A percentile compares a stretch with the other conserved stretches of the same genome.
These are phyloP conservation scores for Sinodicranocentrus sp. DNA, from an alignment of 2,888 invertebrate species.

Conservation along the genomic window DNA sequence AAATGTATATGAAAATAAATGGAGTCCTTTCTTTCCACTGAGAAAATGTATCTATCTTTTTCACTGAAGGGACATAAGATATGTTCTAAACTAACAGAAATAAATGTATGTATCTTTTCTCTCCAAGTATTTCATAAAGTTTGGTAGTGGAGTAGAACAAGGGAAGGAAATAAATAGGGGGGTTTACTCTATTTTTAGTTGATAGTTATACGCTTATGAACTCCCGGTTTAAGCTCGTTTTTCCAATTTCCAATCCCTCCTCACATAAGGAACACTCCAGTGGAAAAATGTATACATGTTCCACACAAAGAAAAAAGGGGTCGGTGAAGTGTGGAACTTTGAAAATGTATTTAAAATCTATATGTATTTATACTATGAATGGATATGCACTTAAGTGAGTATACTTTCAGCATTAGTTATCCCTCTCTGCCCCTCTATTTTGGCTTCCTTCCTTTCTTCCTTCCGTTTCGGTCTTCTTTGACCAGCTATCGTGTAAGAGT, in stretches of 20 bases:
- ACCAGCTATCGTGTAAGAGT: background rate
- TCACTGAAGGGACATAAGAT: too few relatives aligned
- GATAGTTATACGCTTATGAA: constrained; percentile 34
- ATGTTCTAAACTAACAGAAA: too few relatives aligned
- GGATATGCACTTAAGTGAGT: too few relatives aligned
- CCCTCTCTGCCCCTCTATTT: background rate
- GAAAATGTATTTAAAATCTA: background rate
- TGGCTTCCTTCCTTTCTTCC: constrained; percentile 27
- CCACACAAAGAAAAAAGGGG: background rate
- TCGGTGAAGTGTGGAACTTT: background rate
- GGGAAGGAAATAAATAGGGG: constrained; percentile 39
- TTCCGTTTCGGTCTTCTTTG: constrained; percentile 36
- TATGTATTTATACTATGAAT: too few relatives aligned
- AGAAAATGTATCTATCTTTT: background rate
- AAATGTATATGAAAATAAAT: constrained; percentile 50
- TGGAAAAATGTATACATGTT: background rate
- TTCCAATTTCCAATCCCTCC: constrained; percentile 20
- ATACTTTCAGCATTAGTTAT: background rate
- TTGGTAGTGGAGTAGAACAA: constrained; percentile 29
- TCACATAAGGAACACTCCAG: too few relatives aligned
- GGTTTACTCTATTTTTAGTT: constrained; percentile 47
- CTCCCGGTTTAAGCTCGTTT: constrained; percentile 33
- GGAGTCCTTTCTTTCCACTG: constrained; percentile 4
- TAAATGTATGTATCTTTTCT: constrained; percentile 6
- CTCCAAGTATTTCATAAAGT: background rate